Evolutionary conservation across 2,113 vertebrate species (phyloP), one percentile per base, ranked within the genome.

Genomic region (Oreochromis tanganicae): DNA sequence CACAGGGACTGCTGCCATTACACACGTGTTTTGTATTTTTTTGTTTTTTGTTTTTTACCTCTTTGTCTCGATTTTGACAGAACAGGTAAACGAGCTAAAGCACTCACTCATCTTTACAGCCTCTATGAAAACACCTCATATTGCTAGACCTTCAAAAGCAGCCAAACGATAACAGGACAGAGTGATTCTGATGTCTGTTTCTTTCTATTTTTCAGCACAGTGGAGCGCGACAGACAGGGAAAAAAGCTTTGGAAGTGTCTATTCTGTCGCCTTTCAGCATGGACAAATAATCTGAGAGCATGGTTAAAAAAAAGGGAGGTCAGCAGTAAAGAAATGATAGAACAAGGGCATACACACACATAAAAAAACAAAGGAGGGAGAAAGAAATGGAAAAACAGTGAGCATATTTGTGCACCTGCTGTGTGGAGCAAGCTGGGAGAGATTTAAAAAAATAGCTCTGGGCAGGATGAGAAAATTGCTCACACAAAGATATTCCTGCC

Each of bases 121-220:
- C 14, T 27, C 50, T 68, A 29, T 66, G 57, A 88, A 84, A 88
- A 82, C 36, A 84, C 24, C 75, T 82, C 85, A 85, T 2, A n/a
- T 80, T 32, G 87, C 16, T 4, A 88, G 87, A 82, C 87, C 46
- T 88, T 89, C 55, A 87, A 7, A 79, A 75, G 43, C n/a, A 83
- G 84, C 56, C 34, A 50, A 89, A 71, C 11, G 10, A 75, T 63
- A 80, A 83, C 81, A 75, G 83, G 11, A 1, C 43, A 4, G 46
- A 86, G 6, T 7, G 52, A 75, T 29, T 54, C 82, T 63, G 41
- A 80, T 83, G 82, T 91, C 43, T 85, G 8, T 89, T 48, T 85
- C 38, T 82, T 88, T 79, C 29, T 54, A 63, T 91, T 91, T 90
- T 81, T 82, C 80, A 89, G 86, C 80, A 81, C 54, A 81, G 75